phyloP scores from a whole-genome alignment of 2,797 vertebrate species.

The Antennarius maculatus region DNA sequence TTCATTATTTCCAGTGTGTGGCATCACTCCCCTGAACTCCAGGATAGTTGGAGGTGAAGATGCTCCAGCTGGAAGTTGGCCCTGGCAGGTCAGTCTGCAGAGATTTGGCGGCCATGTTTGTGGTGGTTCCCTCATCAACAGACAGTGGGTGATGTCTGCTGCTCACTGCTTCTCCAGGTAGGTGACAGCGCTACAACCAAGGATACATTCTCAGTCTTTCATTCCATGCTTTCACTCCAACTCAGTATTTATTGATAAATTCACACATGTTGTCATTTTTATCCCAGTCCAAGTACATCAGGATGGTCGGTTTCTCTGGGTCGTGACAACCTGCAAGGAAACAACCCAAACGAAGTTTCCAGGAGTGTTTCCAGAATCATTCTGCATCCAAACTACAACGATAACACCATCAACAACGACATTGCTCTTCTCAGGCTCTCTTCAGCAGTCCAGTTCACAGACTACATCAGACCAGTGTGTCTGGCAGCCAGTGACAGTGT shows the following conservation, averaged over 20 bases:
- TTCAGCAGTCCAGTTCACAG: constrained; percentile 45
- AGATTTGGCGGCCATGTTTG: constrained; percentile 35
- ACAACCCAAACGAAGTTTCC: neutral
- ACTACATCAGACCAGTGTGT: constrained; percentile 74
- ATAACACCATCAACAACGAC: constrained; percentile 47
- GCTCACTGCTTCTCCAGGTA: constrained; percentile 65
- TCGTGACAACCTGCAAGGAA: constrained; percentile 1
- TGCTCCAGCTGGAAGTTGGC: constrained; percentile 61
- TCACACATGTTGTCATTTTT: neutral
- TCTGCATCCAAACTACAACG: constrained; percentile 8
- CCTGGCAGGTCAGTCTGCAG: constrained; percentile 70
- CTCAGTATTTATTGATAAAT: too few relatives aligned
- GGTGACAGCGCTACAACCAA: neutral
- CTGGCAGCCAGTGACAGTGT: constrained; percentile 71
- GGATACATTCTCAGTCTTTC: neutral
- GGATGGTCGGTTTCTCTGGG: neutral
- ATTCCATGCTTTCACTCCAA: too few relatives aligned
- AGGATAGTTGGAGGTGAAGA: constrained; percentile 65
- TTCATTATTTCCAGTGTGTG: constrained; percentile 41
- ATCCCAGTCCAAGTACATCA: neutral
- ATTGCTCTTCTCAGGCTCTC: constrained; percentile 71
- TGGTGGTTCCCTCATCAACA: constrained; percentile 72
- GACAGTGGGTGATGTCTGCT: constrained; percentile 69
- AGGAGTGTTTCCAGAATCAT: constrained; percentile 2
- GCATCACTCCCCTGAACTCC: constrained; percentile 26